These are phyloP conservation scores for Australoheros scitulus DNA, from an alignment of 2,113 vertebrate species.

Conservation along the genomic window DNA sequence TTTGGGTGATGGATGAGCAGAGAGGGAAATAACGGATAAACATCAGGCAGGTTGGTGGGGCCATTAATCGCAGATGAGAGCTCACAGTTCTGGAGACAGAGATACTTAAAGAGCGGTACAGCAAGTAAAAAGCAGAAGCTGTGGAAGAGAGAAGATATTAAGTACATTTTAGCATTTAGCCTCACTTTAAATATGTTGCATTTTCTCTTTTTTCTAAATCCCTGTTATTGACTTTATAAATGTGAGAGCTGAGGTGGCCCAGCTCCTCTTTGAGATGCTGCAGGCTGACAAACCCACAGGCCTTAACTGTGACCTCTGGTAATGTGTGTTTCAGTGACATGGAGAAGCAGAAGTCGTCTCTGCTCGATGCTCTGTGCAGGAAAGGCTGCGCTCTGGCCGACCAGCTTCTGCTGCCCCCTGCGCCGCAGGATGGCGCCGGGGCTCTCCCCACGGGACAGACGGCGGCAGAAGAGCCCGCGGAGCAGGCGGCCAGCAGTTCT, in stretches of 20 bases:
- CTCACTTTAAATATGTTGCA: no score
- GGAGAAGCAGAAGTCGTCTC: constrained; percentile 95
- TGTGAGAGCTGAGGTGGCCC: no score
- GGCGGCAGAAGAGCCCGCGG: background rate
- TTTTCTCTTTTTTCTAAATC: no score
- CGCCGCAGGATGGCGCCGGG: constrained; percentile 82
- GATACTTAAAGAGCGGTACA: background rate
- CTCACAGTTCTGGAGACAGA: background rate
- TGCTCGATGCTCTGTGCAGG: constrained; percentile 93
- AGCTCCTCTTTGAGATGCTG: background rate
- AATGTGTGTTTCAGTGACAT: constrained; percentile 85
- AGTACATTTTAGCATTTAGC: background rate
- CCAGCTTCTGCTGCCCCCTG: constrained; percentile 84
- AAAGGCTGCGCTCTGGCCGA: constrained; percentile 93
- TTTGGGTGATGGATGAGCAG: no score
- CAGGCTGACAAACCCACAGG: background rate
- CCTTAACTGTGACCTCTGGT: no score
- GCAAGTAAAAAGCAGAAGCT: background rate
- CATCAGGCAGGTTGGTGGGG: no score
- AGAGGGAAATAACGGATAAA: no score
- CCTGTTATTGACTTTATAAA: no score
- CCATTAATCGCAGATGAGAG: background rate
- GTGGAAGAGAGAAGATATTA: background rate
- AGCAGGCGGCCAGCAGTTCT: constrained; percentile 79
- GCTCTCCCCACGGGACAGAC: constrained; percentile 48